A percentile compares a stretch with the other conserved stretches of the same genome.
These are phyloP conservation scores for Neomorphus geoffroyi DNA, from an alignment of 2,797 vertebrate species.

Conservation along the genomic window DNA sequence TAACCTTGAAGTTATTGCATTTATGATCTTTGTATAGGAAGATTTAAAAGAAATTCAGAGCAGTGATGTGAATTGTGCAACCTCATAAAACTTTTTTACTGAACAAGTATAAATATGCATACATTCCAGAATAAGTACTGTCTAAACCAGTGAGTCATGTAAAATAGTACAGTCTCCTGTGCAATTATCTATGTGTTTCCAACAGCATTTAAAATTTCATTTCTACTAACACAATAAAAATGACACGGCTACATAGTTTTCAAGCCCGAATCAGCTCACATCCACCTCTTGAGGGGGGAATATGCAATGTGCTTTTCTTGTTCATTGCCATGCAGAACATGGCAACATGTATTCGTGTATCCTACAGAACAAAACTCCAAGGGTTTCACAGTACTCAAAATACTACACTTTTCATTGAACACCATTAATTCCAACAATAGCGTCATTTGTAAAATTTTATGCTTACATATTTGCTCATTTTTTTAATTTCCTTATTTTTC, in stretches of 20 bases:
- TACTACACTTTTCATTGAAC: background rate
- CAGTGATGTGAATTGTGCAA: background rate
- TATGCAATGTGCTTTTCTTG: background rate
- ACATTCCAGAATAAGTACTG: background rate
- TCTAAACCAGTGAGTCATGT: conserved; percentile 29
- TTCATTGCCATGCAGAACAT: rapidly evolving
- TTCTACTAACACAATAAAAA: background rate
- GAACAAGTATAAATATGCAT: conserved; percentile 19
- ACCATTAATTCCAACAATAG: background rate
- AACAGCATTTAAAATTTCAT: conserved; percentile 11
- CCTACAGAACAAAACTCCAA: background rate
- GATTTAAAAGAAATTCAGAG: conserved; percentile 33
- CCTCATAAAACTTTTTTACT: conserved; percentile 10
- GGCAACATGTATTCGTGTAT: background rate
- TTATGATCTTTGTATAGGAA: background rate
- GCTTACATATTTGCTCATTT: background rate
- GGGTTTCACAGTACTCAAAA: background rate
- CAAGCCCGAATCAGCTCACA: background rate
- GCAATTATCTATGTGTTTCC: background rate
- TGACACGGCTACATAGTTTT: background rate
- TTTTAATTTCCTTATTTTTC: background rate
- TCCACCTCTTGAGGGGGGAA: background rate
- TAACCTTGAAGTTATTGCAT: conserved; percentile 43
- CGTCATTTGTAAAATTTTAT: background rate
- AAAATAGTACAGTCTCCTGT: background rate